phyloP scores from a whole-genome alignment of 30 jellyfish, hydroid and myxozoan species.

The Nemopilema nomurai region DNA sequence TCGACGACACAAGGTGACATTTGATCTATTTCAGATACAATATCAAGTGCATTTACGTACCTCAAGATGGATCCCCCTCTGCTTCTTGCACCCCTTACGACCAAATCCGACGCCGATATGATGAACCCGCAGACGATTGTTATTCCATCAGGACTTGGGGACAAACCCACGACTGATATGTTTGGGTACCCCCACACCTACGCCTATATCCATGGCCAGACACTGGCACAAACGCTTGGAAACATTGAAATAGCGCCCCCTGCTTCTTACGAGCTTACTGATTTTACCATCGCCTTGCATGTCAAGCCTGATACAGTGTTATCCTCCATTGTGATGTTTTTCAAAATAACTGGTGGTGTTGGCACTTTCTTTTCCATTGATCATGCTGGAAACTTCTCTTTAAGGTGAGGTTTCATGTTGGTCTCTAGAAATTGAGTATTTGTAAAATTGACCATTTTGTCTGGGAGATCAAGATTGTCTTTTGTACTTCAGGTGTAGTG shows the following conservation, averaged over 20 bases:
- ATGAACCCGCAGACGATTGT: background rate
- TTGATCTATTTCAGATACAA: background rate
- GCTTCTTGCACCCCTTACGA: background rate
- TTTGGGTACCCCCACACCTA: slow-evolving; percentile 17
- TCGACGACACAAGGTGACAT: background rate
- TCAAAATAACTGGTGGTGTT: background rate
- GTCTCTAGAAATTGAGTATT: too few species aligned
- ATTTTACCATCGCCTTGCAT: slow-evolving; percentile 9
- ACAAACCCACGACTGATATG: slow-evolving; percentile 2
- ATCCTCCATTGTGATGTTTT: background rate
- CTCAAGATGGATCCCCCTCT: slow-evolving; percentile 25
- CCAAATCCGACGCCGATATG: slow-evolving; percentile 4
- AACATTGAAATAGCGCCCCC: background rate
- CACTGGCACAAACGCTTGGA: background rate
- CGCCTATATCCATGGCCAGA: background rate
- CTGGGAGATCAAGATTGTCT: too few species aligned
- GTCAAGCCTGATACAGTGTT: slow-evolving; percentile 13
- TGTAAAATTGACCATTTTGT: too few species aligned
- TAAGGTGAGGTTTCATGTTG: background rate
- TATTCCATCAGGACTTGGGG: background rate
- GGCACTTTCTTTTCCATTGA: background rate
- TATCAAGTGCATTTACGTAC: slow-evolving; percentile 1
- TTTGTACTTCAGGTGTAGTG: too few species aligned
- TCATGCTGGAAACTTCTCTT: slow-evolving; percentile 16
- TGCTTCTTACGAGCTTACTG: background rate